A percentile compares a stretch with the other conserved stretches of the same genome.
phyloP scores from a whole-genome alignment of 2,797 vertebrate species.

The Microcaecilia unicolor region DNA sequence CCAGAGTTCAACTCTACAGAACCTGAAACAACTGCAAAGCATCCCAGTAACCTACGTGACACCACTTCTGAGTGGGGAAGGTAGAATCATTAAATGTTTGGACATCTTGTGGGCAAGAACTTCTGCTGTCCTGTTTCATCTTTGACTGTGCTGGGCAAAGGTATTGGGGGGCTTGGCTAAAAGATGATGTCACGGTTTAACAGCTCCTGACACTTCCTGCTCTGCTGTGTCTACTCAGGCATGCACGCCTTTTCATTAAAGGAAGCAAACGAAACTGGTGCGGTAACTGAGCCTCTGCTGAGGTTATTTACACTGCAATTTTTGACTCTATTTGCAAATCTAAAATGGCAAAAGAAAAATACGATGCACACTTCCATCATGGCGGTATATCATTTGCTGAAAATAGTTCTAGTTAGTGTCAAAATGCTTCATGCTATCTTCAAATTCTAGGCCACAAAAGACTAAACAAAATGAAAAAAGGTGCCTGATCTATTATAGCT shows the following conservation, averaged over 20 bases:
- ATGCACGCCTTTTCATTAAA: too few relatives aligned
- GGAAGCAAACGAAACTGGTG: not conserved
- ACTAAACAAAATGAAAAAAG: constrained; percentile 18
- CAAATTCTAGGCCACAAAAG: constrained; percentile 26
- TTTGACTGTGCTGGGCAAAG: too few relatives aligned
- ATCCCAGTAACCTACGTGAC: too few relatives aligned
- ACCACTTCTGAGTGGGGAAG: too few relatives aligned
- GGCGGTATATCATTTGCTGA: constrained; percentile 28
- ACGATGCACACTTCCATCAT: constrained; percentile 18
- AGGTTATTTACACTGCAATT: constrained; percentile 6
- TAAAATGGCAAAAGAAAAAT: constrained; percentile 19
- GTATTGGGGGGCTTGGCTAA: too few relatives aligned
- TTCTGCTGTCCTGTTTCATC: too few relatives aligned
- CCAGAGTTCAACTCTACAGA: too few relatives aligned
- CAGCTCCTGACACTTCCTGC: not conserved
- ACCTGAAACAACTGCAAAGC: too few relatives aligned
- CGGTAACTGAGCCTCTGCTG: constrained; percentile 1
- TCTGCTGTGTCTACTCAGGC: constrained; percentile 1
- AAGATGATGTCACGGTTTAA: too few relatives aligned
- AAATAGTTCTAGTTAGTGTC: constrained; percentile 23
- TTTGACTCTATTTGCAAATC: constrained; percentile 17
- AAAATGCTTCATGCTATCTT: constrained; percentile 28
- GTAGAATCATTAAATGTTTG: too few relatives aligned
- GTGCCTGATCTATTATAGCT: constrained; percentile 39
- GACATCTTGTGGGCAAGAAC: too few relatives aligned